A percentile compares a stretch with the other conserved stretches of the same genome.
phyloP scores from a whole-genome alignment of 2,797 vertebrate genomes.

The Parauchenoglanis punctatus region DNA sequence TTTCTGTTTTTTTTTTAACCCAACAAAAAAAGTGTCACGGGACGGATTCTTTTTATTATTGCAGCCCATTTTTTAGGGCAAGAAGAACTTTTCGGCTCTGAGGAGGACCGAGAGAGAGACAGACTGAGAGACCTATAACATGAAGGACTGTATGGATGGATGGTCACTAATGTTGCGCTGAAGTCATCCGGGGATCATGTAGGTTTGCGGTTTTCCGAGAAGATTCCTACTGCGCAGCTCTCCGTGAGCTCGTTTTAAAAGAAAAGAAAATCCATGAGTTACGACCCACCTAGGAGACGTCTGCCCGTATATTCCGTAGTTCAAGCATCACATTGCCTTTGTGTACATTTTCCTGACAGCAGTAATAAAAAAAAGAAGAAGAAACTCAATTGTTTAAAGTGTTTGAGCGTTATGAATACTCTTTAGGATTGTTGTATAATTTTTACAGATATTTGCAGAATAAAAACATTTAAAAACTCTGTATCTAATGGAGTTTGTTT shows the following conservation, averaged over 20 bases:
- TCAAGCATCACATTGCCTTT: slow-evolving; percentile 70
- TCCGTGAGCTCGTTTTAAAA: slow-evolving; percentile 47
- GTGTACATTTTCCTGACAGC: slow-evolving; percentile 64
- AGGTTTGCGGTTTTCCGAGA: slow-evolving; percentile 55
- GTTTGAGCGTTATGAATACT: slow-evolving; percentile 67
- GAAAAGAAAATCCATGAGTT: neutral
- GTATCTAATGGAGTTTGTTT: neutral
- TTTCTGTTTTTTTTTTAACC: neutral
- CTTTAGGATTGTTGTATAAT: slow-evolving; percentile 74
- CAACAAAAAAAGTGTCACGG: neutral
- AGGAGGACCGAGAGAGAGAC: slow-evolving; percentile 29
- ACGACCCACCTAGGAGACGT: slow-evolving; percentile 43
- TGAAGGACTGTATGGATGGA: neutral
- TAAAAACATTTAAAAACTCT: slow-evolving; percentile 70
- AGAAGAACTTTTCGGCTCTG: neutral
- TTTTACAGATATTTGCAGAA: slow-evolving; percentile 83
- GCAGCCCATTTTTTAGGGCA: slow-evolving; percentile 1
- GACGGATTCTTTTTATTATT: slow-evolving; percentile 5
- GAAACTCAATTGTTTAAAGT: slow-evolving; percentile 62
- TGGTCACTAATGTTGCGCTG: neutral
- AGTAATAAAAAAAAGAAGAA: slow-evolving; percentile 60
- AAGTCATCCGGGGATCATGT: slow-evolving; percentile 18
- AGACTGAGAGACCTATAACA: neutral
- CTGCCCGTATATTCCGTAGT: slow-evolving; percentile 55
- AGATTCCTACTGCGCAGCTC: slow-evolving; percentile 64